A percentile compares a stretch with the other conserved stretches of the same genome.
phyloP scores from a whole-genome alignment of 2,888 invertebrate species.

The Pandemis cinnamomeana region DNA sequence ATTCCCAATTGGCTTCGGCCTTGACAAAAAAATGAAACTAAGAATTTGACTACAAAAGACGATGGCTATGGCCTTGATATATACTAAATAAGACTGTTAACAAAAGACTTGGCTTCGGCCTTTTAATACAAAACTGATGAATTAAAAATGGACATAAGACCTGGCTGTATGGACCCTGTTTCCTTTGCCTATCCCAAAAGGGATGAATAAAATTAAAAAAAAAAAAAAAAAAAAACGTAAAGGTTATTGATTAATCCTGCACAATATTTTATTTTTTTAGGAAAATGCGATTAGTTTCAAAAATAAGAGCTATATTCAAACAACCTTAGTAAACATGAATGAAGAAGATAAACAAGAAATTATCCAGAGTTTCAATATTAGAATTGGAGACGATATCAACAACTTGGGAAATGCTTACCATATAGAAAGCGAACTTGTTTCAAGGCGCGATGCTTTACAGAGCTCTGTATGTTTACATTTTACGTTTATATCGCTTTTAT shows the following conservation, averaged over 20 bases:
- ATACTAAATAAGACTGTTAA: too few relatives aligned
- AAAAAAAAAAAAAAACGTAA: too few relatives aligned
- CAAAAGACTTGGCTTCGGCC: too few relatives aligned
- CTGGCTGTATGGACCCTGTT: too few relatives aligned
- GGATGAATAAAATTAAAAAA: too few relatives aligned
- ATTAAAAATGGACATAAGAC: too few relatives aligned
- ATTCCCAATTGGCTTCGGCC: too few relatives aligned
- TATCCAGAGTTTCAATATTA: conserved; percentile 73
- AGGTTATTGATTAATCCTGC: not conserved
- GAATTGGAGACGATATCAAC: conserved; percentile 72
- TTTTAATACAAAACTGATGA: too few relatives aligned
- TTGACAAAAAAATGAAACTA: too few relatives aligned
- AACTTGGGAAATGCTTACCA: conserved; percentile 60
- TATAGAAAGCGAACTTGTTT: conserved; percentile 63
- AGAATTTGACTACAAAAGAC: too few relatives aligned
- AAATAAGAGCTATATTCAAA: conserved; percentile 21
- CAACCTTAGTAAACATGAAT: conserved; percentile 50
- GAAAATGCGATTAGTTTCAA: conserved; percentile 10
- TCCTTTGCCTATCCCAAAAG: too few relatives aligned
- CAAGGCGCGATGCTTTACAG: conserved; percentile 60
- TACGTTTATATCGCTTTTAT: conserved; percentile 12
- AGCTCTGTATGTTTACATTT: conserved; percentile 57
- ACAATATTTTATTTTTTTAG: not conserved
- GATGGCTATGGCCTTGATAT: too few relatives aligned
- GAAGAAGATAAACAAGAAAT: conserved; percentile 76